Percentiles rank a stretch among this genome's conserved stretches.
Conservation (phyloP, 37 sponge, comb jelly and placozoan genomes). For the Eunapius fragilis region DNA sequence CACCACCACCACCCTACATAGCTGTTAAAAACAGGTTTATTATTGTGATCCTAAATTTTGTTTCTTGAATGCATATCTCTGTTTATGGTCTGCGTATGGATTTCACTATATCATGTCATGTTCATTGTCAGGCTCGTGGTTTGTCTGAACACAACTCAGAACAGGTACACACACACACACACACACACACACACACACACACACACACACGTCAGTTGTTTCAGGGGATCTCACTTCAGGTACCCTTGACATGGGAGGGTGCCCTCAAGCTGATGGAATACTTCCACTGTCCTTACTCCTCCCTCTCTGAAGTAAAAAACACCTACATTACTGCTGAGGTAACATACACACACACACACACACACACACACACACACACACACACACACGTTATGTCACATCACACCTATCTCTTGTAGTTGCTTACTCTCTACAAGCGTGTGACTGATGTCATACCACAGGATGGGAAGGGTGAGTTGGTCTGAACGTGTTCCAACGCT, state of each 20-base stretch:
- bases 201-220: background rate
- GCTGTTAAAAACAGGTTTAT: too few relatives aligned
- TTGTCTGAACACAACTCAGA: constrained; percentile 49
- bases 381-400: background rate
- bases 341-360: background rate
- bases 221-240: constrained; percentile 13
- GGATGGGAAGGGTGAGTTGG: constrained; percentile 27
- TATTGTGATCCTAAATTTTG: background rate
- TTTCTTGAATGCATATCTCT: background rate
- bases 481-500: background rate
- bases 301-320: constrained; percentile 62
- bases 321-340: constrained; percentile 64
- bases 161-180: too few relatives aligned
- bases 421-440: constrained; percentile 58
- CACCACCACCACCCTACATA: too few relatives aligned
- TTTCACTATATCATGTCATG: background rate
- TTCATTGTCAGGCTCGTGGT: constrained; percentile 37
- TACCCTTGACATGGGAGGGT: constrained; percentile 62
- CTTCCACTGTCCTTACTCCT: constrained; percentile 49
- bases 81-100: too few relatives aligned
- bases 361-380: background rate
- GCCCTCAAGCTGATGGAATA: constrained; percentile 61
- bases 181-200: too few relatives aligned
- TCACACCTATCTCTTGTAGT: constrained; percentile 3
- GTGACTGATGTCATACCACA: constrained; percentile 46